Evolutionary conservation across 2,113 vertebrate species (phyloP).

Genomic region (Rynchops niger): DNA sequence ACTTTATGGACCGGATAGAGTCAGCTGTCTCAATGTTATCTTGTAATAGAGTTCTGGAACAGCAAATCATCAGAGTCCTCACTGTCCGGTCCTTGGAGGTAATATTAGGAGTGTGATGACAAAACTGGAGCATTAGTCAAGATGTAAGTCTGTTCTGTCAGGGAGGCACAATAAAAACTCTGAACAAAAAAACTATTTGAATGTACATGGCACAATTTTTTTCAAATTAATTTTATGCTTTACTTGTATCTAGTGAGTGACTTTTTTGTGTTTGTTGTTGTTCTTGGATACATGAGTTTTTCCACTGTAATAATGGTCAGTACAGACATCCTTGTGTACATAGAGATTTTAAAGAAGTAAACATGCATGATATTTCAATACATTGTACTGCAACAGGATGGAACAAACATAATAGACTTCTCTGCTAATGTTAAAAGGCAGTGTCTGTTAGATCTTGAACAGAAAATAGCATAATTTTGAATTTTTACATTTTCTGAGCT

Average conservation of each 20-base stretch:
- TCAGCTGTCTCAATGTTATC: not conserved
- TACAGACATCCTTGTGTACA: not conserved
- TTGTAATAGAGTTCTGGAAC: not conserved
- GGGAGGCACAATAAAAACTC: not conserved
- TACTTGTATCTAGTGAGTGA: not conserved
- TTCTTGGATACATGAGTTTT: not conserved
- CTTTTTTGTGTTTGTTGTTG: not conserved
- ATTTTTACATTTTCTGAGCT: not conserved
- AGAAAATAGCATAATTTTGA: not conserved
- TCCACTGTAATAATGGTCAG: not conserved
- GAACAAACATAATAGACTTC: not conserved
- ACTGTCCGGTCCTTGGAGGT: not conserved
- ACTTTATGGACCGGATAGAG: not conserved
- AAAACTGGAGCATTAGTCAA: not conserved
- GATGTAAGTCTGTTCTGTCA: not conserved
- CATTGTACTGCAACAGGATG: not conserved
- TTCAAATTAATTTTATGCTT: not conserved
- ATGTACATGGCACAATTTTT: not conserved
- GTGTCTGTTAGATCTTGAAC: not conserved
- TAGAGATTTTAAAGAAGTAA: not conserved
- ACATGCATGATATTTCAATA: not conserved
- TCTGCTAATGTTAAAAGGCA: not conserved
- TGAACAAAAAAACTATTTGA: not conserved
- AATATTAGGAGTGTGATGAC: not conserved
- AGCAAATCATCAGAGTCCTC: not conserved